phyloP scores from a whole-genome alignment of 2,797 vertebrate genomes.

The Pitangus sulphuratus region DNA sequence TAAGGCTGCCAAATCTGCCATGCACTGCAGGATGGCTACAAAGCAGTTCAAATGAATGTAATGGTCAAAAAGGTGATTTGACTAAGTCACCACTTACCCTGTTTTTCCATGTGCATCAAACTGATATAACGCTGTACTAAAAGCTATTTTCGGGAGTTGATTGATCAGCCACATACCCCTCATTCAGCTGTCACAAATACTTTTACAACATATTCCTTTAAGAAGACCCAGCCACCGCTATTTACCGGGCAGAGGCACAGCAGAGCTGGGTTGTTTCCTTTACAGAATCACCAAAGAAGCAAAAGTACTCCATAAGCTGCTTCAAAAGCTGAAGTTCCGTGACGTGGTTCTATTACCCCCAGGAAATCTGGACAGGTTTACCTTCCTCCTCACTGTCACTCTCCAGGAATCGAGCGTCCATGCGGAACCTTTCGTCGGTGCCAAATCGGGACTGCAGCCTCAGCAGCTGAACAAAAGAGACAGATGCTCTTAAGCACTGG shows the following conservation, averaged over 20 bases:
- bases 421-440: conserved; percentile 89
- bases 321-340: neutral
- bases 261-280: neutral
- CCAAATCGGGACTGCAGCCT: conserved; percentile 89
- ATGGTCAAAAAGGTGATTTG: neutral
- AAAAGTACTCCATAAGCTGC: neutral
- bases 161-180: neutral
- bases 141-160: neutral
- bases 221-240: neutral
- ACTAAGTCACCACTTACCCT: neutral
- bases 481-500: neutral
- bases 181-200: neutral
- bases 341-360: neutral
- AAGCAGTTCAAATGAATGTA: neutral
- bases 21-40: neutral
- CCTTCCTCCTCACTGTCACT: conserved; percentile 80
- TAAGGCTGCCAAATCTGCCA: neutral
- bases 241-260: neutral
- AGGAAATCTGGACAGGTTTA: conserved; percentile 24
- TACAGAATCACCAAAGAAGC: neutral
- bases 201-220: neutral
- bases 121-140: neutral
- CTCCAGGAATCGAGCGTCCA: conserved; percentile 92
- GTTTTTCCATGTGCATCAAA: neutral
- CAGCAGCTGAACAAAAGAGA: conserved; percentile 83